phyloP scores from a whole-genome alignment of 2,113 vertebrate genomes.

The Callocephalon fimbriatum region DNA sequence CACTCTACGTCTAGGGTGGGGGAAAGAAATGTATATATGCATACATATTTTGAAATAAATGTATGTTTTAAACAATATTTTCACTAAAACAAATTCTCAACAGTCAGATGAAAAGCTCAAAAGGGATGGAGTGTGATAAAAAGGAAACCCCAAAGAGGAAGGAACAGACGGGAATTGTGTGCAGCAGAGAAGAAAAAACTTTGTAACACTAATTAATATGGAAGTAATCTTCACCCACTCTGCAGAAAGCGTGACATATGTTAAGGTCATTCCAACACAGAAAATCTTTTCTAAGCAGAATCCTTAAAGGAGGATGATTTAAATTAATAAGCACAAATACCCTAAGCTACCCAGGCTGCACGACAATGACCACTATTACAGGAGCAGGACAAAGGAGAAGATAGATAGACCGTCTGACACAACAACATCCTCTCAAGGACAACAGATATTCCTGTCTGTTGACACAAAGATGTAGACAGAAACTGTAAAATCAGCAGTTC shows the following conservation, averaged over 20 bases:
- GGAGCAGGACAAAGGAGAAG: not conserved
- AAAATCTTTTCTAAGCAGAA: constrained; percentile 44
- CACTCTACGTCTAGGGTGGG: not conserved
- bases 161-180: not conserved
- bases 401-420: accelerated
- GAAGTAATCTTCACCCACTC: constrained; percentile 21
- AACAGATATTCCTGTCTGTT: accelerated
- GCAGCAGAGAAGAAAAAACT: not conserved
- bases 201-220: not conserved
- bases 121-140: not conserved
- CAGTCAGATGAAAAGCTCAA: not conserved
- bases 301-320: not conserved
- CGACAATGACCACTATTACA: not conserved
- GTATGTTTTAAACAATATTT: not conserved
- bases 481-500: not conserved
- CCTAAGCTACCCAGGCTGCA: not conserved
- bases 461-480: not conserved
- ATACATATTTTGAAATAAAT: not conserved
- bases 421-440: not conserved
- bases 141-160: not conserved
- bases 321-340: constrained; percentile 8
- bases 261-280: not conserved
- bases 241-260: not conserved
- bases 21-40: not conserved
- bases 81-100: not conserved